Percentiles rank a stretch among this genome's conserved stretches.
These are phyloP conservation scores for Andrena dorsata DNA, from an alignment of 2,888 invertebrate species.

Conservation along the genomic window DNA sequence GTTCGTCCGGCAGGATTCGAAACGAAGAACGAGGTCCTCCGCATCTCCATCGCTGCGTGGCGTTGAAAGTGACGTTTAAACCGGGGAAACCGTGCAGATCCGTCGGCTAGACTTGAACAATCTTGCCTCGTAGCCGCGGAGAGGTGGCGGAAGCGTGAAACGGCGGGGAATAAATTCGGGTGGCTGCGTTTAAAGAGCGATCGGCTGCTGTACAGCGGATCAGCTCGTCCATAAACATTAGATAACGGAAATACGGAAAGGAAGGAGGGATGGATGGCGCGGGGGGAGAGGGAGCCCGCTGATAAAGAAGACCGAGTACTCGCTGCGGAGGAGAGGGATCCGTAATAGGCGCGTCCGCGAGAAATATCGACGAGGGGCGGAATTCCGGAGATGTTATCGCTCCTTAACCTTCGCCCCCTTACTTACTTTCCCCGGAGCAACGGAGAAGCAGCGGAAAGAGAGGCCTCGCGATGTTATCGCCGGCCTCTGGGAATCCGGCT, in stretches of 20 bases:
- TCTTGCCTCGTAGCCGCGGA: neutral
- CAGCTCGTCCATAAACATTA: constrained; percentile 73
- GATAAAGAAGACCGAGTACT: constrained; percentile 53
- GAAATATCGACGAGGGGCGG: constrained; percentile 65
- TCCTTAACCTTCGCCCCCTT: constrained; percentile 65
- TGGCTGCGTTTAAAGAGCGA: constrained; percentile 61
- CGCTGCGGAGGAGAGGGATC: constrained; percentile 26
- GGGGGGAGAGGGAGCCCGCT: constrained; percentile 5
- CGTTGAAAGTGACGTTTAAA: constrained; percentile 22
- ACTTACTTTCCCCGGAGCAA: constrained; percentile 45
- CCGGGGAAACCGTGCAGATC: neutral
- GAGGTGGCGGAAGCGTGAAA: constrained; percentile 8
- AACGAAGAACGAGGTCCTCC: constrained; percentile 24
- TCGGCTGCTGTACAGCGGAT: constrained; percentile 55
- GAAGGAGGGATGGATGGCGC: neutral
- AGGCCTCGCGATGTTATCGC: constrained; percentile 59
- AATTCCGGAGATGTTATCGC: constrained; percentile 68
- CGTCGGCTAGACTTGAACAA: neutral
- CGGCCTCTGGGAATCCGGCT: constrained; percentile 60
- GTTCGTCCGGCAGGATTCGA: neutral
- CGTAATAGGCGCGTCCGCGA: constrained; percentile 59
- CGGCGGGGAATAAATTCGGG: constrained; percentile 58
- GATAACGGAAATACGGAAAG: constrained; percentile 63
- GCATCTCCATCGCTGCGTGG: constrained; percentile 12
- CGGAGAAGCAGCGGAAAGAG: constrained; percentile 26